These are phyloP conservation scores for Nycteola revayana DNA, from an alignment of 2,888 invertebrate genomes.

Conservation along the genomic window DNA sequence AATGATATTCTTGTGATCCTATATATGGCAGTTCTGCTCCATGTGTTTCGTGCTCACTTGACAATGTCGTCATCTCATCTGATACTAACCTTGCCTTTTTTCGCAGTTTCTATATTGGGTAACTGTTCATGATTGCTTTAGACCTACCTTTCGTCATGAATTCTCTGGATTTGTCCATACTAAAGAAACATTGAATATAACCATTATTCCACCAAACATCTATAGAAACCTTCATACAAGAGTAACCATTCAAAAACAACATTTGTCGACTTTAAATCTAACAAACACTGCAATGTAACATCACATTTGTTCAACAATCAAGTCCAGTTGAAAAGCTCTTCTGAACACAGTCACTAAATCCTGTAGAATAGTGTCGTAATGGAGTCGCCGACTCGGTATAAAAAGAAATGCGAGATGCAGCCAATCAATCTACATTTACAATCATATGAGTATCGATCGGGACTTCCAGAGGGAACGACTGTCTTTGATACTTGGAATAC, in stretches of 20 bases:
- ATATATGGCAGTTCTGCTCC: no score
- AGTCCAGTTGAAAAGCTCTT: conserved; percentile 18
- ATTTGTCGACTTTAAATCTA: conserved; percentile 2
- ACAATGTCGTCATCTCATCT: no score
- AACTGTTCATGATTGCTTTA: no score
- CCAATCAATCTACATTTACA: conserved; percentile 80
- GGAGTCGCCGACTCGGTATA: conserved; percentile 49
- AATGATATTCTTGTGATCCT: no score
- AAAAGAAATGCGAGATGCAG: conserved; percentile 69
- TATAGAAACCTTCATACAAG: no score
- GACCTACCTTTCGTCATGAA: no score
- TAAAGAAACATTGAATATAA: no score
- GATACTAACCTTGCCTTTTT: no score
- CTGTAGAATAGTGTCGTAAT: conserved; percentile 63
- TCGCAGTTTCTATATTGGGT: no score
- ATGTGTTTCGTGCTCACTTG: no score
- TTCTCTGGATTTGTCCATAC: no score
- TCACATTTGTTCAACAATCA: conserved; percentile 20
- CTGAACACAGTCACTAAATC: conserved; percentile 46
- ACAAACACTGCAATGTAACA: conserved; percentile 4
- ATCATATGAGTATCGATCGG: conserved; percentile 75
- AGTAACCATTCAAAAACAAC: conserved; percentile 1
- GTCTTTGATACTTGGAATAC: conserved; percentile 47
- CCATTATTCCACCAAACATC: no score
- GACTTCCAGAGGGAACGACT: conserved; percentile 13